Base-by-base conservation (phyloP, 2,888 invertebrate species). In the Caenorhabditis sulstoni region DNA sequence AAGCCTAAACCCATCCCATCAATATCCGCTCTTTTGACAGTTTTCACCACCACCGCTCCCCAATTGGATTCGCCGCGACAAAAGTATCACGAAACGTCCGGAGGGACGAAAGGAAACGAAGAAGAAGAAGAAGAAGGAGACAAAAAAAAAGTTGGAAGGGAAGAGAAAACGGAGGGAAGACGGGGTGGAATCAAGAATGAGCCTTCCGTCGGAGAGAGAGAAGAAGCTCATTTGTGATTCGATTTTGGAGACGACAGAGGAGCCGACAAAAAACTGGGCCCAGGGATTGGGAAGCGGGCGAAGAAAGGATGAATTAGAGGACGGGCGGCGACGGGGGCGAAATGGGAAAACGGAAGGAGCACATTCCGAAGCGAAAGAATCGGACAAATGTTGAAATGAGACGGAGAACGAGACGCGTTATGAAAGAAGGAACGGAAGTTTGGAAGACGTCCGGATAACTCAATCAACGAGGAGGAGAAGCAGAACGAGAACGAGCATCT, bases 151-250 rank as follows among this genome's bases (percentile, higher is more conserved):
- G 58, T 61, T 68, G 47, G 50, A 44, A 61, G 37, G 39, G 18
- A 49, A 41, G 9, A n/a, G n/a, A 23, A 41, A 22, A 45, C 52
- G 50, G 44, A n/a, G 41, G 52, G 53, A 23, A 64, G 67, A 61
- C 59, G 53, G 20, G 49, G 49, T 47, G 68, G 68, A 68, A 68
- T 64, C 66, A 67, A 76, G 49, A 68, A 67, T 66, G 68, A 73
- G 71, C 62, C 68, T 61, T 59, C 68, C 47, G 41, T 52, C 53
- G 61, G 45, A 29, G 29, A 29, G 29, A 52, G 41, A 64, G 62
- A 64, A 61, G 71, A 53, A 64, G 71, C 73, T 73, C 73, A 73
- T 73, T 73, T 73, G 64, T 76, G 67, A 76, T 68, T 76, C 76
- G 67, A 65, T 66, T 77, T 77, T 65, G 70, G 65, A 61, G 58